phyloP scores from a whole-genome alignment of 2,797 vertebrate species.

The Coendou prehensilis region DNA sequence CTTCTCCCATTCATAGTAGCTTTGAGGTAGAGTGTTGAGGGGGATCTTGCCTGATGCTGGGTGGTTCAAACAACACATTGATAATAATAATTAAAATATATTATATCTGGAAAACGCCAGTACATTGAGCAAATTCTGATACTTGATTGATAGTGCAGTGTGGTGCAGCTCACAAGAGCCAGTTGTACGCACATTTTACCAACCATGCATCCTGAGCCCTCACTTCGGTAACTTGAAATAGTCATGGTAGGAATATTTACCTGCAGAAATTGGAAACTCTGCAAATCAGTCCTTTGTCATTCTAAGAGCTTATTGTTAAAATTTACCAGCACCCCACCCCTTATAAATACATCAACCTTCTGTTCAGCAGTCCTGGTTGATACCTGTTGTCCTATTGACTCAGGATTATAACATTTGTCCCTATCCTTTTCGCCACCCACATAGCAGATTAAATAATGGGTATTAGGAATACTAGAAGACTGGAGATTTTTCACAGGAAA shows the following conservation, averaged over 20 bases:
- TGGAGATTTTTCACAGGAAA: background rate
- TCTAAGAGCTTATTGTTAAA: background rate
- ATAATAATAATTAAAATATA: background rate
- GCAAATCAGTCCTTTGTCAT: background rate
- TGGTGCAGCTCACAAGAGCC: background rate
- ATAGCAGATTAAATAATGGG: background rate
- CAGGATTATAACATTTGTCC: background rate
- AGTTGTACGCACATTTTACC: background rate
- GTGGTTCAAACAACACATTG: background rate
- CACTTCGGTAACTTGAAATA: background rate
- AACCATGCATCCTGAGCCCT: background rate
- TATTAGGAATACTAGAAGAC: background rate
- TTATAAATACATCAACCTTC: background rate
- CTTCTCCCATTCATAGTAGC: background rate
- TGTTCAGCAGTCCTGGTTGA: background rate
- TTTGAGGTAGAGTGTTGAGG: background rate
- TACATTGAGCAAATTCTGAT: background rate
- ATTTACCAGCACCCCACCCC: background rate
- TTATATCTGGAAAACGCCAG: background rate
- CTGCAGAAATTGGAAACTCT: background rate
- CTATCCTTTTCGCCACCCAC: background rate
- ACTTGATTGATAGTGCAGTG: fast-evolving
- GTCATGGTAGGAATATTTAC: background rate
- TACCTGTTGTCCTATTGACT: background rate
- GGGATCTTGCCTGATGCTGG: background rate